Evolutionary conservation across 2,888 invertebrate genomes (phyloP).

Genomic region (Pristionchus entomophagus): DNA sequence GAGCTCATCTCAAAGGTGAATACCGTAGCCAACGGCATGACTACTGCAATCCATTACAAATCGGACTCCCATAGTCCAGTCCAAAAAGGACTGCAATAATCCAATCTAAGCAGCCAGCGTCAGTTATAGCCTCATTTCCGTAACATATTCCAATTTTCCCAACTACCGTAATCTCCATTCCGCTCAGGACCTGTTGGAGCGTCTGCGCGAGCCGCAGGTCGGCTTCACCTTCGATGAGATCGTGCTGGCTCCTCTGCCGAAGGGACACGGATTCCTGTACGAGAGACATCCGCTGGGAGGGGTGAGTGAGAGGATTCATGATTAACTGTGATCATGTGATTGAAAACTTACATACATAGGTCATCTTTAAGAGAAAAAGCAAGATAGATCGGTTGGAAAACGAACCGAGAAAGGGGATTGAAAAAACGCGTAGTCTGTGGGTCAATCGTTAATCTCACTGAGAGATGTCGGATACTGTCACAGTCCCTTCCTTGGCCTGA

Average conservation of each 20-base stretch:
- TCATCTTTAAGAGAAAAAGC: background rate
- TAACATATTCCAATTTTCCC: no score
- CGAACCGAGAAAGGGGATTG: background rate
- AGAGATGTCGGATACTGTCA: no score
- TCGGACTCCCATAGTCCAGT: no score
- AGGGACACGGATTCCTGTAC: slow-evolving; percentile 74
- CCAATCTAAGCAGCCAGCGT: no score
- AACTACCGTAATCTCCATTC: background rate
- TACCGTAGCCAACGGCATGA: no score
- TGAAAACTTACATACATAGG: no score
- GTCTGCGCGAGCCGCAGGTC: slow-evolving; percentile 66
- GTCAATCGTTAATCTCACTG: no score
- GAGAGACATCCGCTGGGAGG: slow-evolving; percentile 70
- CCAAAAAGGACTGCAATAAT: background rate
- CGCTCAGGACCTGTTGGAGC: slow-evolving; percentile 60
- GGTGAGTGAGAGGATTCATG: slow-evolving; percentile 52
- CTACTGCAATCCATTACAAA: no score
- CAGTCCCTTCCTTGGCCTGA: no score
- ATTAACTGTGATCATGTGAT: no score
- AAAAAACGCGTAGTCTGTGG: background rate
- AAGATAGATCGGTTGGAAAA: background rate
- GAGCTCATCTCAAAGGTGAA: slow-evolving; percentile 62
- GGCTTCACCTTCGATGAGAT: slow-evolving; percentile 66
- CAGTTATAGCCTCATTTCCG: no score
- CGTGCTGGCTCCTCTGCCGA: slow-evolving; percentile 66